phyloP scores from a whole-genome alignment of 2,888 invertebrate species.

The Dorcus hopei region DNA sequence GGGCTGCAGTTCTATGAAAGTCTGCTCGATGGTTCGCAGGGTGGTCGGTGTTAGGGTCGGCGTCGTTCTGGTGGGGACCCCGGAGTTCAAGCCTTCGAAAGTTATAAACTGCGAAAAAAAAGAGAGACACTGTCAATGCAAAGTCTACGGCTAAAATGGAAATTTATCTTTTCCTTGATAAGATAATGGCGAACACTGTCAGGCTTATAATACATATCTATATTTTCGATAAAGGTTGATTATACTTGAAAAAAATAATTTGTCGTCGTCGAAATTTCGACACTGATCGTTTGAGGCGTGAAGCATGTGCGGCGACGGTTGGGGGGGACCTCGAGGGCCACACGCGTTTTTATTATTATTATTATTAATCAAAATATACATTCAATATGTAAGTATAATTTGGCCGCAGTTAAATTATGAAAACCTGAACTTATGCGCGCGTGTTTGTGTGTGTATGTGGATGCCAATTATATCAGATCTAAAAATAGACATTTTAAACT shows the following conservation, averaged over 20 bases:
- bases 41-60: constrained; percentile 93
- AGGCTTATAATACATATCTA: not conserved
- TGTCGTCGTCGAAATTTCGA: not conserved
- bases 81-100: constrained; percentile 81
- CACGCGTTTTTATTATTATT: too few species aligned
- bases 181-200: constrained; percentile 5
- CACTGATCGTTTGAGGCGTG: too few species aligned
- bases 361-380: too few species aligned
- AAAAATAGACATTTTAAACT: constrained; percentile 29
- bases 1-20: constrained; percentile 81
- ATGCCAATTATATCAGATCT: constrained; percentile 25
- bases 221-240: not conserved
- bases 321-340: too few species aligned
- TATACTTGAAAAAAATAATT: not conserved
- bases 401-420: too few species aligned
- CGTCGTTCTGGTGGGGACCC: constrained; percentile 89
- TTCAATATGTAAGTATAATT: too few species aligned
- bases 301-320: too few species aligned
- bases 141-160: constrained; percentile 4
- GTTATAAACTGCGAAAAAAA: constrained; percentile 70
- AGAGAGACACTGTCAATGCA: constrained; percentile 9
- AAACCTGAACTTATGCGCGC: too few species aligned
- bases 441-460: not conserved
- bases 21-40: constrained; percentile 86
- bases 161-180: constrained; percentile 12